phyloP scores from a whole-genome alignment of 2,797 vertebrate genomes.

The Arremon aurantiirostris region DNA sequence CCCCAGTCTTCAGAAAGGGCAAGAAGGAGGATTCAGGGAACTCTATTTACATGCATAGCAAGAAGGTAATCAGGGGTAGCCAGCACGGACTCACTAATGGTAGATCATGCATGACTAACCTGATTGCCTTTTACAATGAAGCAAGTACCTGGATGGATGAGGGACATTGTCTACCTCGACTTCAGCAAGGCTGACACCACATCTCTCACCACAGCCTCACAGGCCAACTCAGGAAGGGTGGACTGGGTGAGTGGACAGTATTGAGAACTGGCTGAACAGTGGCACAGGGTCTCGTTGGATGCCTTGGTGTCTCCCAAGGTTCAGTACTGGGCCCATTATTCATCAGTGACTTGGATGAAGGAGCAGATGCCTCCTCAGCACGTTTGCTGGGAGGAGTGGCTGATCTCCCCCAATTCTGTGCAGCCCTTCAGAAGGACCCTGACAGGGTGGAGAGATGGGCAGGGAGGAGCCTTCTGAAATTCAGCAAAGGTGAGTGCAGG shows the following conservation, averaged over 20 bases:
- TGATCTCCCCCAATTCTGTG: background rate
- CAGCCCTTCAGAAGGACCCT: background rate
- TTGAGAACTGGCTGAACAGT: background rate
- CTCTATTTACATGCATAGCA: background rate
- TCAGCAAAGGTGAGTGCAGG: background rate
- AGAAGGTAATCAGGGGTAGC: background rate
- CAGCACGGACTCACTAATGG: background rate
- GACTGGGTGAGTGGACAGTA: background rate
- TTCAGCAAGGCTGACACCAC: background rate
- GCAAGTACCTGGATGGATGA: background rate
- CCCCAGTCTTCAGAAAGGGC: background rate
- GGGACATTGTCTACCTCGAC: background rate
- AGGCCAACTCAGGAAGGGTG: too few species aligned
- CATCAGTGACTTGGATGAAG: background rate
- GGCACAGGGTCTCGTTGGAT: background rate
- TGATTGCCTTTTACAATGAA: background rate
- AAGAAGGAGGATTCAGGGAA: background rate
- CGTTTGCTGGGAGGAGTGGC: background rate
- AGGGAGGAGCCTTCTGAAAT: background rate
- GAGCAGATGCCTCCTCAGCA: background rate
- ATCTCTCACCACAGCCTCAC: background rate
- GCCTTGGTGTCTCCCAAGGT: background rate
- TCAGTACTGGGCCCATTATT: background rate
- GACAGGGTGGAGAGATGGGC: background rate
- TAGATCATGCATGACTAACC: background rate